Evolutionary conservation across 1,140 invertebrate genomes (phyloP).

Genomic region (Pteromalus puparum): DNA sequence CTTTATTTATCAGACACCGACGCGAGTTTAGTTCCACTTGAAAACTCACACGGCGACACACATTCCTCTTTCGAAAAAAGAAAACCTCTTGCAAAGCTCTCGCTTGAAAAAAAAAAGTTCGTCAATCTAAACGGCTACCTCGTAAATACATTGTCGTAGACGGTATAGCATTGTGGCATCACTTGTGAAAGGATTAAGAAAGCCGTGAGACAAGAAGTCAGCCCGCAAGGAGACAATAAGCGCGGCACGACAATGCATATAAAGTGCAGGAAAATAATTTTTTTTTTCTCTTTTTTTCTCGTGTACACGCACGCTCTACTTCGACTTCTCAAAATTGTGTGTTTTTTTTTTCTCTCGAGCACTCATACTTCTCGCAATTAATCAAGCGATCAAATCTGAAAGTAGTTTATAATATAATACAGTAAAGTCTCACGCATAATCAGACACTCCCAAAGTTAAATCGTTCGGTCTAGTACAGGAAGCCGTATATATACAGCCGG

Average conservation of each 20-base stretch:
- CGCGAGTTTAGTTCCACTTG: neutral
- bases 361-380: neutral
- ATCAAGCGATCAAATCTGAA: slow-evolving; percentile 49
- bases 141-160: slow-evolving; percentile 31
- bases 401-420: no score
- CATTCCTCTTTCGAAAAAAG: neutral
- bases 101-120: neutral
- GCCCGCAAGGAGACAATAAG: slow-evolving; percentile 15
- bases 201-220: slow-evolving; percentile 28
- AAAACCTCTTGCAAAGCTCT: neutral
- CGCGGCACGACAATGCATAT: slow-evolving; percentile 10
- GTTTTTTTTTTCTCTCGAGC: neutral
- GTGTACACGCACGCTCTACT: neutral
- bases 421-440: no score
- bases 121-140: neutral
- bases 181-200: slow-evolving; percentile 47
- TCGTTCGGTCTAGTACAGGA: neutral
- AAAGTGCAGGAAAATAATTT: neutral
- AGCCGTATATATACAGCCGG: neutral
- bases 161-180: neutral
- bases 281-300: no score
- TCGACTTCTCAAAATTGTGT: neutral
- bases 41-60: neutral
- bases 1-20: neutral
- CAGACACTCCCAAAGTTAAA: no score